Evolutionary conservation across 2,888 invertebrate genomes (phyloP).

Genomic region (Oscheius sp.): DNA sequence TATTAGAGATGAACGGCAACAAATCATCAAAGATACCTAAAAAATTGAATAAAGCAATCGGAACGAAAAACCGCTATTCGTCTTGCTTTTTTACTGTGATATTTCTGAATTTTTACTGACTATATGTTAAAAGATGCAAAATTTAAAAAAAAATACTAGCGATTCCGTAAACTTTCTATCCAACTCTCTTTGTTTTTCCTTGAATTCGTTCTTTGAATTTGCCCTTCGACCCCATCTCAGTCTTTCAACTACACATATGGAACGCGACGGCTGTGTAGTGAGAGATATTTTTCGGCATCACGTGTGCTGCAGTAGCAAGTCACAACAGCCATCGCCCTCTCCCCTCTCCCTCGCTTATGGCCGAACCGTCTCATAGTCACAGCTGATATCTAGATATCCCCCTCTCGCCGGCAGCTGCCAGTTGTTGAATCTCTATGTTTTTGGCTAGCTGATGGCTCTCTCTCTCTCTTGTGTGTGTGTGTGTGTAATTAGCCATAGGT

Average conservation of each 20-base stretch:
- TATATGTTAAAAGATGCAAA: no score
- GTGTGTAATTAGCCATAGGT: conserved; percentile 30
- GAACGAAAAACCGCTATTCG: no score
- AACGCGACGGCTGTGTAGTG: neutral
- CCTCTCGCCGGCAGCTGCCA: conserved; percentile 25
- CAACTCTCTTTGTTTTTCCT: no score
- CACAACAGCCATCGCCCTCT: neutral
- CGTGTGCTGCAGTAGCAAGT: neutral
- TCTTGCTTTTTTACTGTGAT: no score
- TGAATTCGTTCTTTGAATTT: neutral
- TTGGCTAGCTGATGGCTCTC: conserved; percentile 4
- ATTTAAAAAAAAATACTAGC: no score
- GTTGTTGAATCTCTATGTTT: conserved; percentile 29
- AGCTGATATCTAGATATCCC: conserved; percentile 15
- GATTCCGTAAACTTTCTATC: no score
- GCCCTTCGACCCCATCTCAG: neutral
- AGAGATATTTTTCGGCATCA: conserved; percentile 7
- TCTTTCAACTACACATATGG: conserved; percentile 10
- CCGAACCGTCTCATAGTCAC: conserved; percentile 21
- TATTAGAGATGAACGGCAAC: no score
- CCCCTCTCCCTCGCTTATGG: conserved; percentile 13
- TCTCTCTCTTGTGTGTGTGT: neutral
- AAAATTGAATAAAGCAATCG: no score
- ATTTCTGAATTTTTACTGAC: no score
- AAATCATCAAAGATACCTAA: no score